A percentile compares a stretch with the other conserved stretches of the same genome.
phyloP scores from a whole-genome alignment of 2,888 invertebrate species.

The Sycophila texana region DNA sequence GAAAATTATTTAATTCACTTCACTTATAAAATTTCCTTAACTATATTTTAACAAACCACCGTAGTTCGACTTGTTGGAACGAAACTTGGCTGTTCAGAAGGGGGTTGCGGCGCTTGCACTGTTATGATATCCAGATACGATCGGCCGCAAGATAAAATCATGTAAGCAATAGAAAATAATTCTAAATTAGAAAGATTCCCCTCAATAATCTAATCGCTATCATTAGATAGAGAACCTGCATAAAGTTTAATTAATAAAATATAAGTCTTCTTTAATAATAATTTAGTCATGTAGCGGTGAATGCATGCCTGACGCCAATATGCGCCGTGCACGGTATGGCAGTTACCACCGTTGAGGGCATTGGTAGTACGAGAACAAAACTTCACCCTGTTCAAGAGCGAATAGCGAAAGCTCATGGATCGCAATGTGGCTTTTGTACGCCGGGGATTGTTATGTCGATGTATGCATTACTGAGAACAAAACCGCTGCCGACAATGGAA shows the following conservation, averaged over 20 bases:
- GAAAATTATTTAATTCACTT: not conserved
- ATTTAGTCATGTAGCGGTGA: conserved; percentile 84
- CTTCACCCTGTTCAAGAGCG: conserved; percentile 90
- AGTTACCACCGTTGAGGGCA: conserved; percentile 93
- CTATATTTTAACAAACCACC: not conserved
- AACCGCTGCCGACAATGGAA: conserved; percentile 81
- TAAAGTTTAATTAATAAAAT: no score
- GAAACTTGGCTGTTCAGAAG: conserved; percentile 94
- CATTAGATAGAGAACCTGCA: no score
- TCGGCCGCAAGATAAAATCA: conserved; percentile 77
- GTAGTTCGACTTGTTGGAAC: conserved; percentile 89
- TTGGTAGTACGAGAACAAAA: conserved; percentile 85
- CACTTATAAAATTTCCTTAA: conserved; percentile 29
- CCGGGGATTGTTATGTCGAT: conserved; percentile 97
- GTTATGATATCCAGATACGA: conserved; percentile 92
- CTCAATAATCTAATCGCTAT: no score
- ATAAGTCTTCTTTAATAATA: not conserved
- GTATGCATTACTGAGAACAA: conserved; percentile 88
- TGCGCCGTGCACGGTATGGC: conserved; percentile 90
- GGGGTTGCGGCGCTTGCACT: conserved; percentile 96
- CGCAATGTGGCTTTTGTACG: conserved; percentile 95
- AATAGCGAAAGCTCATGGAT: conserved; percentile 90
- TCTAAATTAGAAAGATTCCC: no score
- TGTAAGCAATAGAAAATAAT: not conserved
- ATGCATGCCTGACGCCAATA: conserved; percentile 90